Percentiles rank a stretch among this genome's conserved stretches.
Conservation (phyloP, 2,797 vertebrate genomes). For the Pteronotus mesoamericanus region DNA sequence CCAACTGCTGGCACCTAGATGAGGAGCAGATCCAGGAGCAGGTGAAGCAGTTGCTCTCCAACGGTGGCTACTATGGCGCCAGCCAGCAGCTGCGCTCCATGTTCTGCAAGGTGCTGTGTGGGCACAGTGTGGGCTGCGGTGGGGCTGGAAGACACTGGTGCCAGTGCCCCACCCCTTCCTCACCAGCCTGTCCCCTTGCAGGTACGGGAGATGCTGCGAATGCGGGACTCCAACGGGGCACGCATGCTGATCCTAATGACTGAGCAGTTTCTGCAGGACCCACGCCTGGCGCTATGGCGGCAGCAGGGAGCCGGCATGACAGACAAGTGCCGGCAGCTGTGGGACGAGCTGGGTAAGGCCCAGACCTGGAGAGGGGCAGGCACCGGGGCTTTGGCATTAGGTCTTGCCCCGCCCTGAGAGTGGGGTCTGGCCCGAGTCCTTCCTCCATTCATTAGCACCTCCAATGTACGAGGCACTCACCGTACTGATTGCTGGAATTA, state of each 20-base stretch:
- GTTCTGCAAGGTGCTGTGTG: constrained; percentile 79
- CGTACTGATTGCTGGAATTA: not conserved
- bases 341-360: constrained; percentile 81
- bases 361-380: rapidly evolving
- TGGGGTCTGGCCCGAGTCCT: too few species aligned
- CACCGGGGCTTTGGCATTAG: not conserved
- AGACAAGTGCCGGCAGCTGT: constrained; percentile 82
- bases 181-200: not conserved
- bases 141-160: rapidly evolving
- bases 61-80: constrained; percentile 81
- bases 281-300: constrained; percentile 78
- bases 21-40: constrained; percentile 83
- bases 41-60: constrained; percentile 82
- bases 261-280: constrained; percentile 81
- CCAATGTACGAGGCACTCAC: not conserved
- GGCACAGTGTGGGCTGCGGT: not conserved
- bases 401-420: not conserved
- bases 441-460: not conserved
- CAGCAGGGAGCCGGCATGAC: constrained; percentile 82
- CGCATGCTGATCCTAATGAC: constrained; percentile 83
- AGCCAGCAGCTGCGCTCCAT: constrained; percentile 82
- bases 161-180: not conserved
- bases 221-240: constrained; percentile 81
- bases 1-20: constrained; percentile 83
- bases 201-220: constrained; percentile 83